phyloP scores from a whole-genome alignment of 2,888 invertebrate species.

The Anarsia innoxiella region DNA sequence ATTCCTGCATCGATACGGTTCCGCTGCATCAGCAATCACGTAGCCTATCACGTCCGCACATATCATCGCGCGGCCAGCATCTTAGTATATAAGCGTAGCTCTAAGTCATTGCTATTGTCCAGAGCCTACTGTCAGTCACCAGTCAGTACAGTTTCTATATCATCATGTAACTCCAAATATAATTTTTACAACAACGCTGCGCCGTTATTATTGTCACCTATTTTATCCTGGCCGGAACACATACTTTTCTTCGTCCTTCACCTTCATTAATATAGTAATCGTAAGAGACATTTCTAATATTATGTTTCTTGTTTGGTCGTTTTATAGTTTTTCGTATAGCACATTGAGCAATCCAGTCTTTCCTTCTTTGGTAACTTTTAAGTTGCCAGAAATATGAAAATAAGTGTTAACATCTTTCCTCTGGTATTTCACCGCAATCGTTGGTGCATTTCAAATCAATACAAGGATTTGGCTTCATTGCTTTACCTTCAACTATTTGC shows the following conservation, averaged over 20 bases:
- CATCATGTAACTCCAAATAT: too few relatives aligned
- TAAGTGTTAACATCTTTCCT: slow-evolving; percentile 12
- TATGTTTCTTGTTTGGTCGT: slow-evolving; percentile 7
- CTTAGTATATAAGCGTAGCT: too few relatives aligned
- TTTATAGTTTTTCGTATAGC: slow-evolving; percentile 6
- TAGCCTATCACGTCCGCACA: too few relatives aligned
- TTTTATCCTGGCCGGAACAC: too few relatives aligned
- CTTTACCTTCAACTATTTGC: not conserved
- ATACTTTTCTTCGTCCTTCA: slow-evolving; percentile 15
- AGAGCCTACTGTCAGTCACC: too few relatives aligned
- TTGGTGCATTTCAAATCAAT: not conserved
- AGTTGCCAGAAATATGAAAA: slow-evolving; percentile 16
- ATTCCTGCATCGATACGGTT: too few relatives aligned
- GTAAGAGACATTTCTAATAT: slow-evolving; percentile 5
- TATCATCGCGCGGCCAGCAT: too few relatives aligned
- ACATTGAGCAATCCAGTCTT: slow-evolving; percentile 15
- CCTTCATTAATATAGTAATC: slow-evolving; percentile 18
- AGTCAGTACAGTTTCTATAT: too few relatives aligned
- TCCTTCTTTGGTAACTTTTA: slow-evolving; percentile 9
- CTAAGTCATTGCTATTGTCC: too few relatives aligned
- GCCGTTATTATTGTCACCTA: too few relatives aligned
- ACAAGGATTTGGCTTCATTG: not conserved
- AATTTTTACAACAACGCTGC: too few relatives aligned
- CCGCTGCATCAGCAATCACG: too few relatives aligned
- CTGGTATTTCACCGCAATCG: not conserved